phyloP scores from a whole-genome alignment of 2,113 vertebrate genomes.

The Ictidomys tridecemlineatus region DNA sequence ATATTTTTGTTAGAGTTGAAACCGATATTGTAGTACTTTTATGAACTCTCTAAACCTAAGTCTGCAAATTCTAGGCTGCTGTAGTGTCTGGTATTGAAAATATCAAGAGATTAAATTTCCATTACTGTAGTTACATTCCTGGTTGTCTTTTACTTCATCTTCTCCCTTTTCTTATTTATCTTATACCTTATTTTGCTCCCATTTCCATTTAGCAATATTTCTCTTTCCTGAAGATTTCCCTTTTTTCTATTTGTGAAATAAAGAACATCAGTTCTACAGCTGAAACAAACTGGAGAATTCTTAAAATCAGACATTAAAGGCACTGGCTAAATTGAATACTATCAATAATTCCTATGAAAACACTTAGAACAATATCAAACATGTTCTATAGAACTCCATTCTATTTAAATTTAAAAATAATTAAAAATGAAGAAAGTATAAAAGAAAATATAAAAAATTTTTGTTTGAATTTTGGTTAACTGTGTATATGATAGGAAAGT shows the following conservation, averaged over 20 bases:
- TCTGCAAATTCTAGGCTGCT: not conserved
- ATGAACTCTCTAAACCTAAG: not conserved
- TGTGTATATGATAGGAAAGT: not conserved
- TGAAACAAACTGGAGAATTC: not conserved
- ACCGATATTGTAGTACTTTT: not conserved
- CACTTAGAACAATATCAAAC: not conserved
- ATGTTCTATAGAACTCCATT: not conserved
- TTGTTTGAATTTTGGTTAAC: not conserved
- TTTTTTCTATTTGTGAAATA: not conserved
- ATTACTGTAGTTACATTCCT: not conserved
- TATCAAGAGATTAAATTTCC: not conserved
- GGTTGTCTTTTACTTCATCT: not conserved
- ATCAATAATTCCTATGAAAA: not conserved
- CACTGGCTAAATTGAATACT: not conserved
- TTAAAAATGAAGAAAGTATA: not conserved
- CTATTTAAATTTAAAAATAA: not conserved
- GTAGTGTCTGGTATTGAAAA: not conserved
- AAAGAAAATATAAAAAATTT: not conserved
- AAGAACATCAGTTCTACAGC: not conserved
- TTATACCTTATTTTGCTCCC: not conserved
- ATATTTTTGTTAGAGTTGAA: not conserved
- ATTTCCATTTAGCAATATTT: not conserved
- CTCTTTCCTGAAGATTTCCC: not conserved
- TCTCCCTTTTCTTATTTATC: not conserved
- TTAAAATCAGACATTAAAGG: not conserved